Percentiles rank a stretch among this genome's conserved stretches.
These are phyloP conservation scores for Anser brachyrhynchus DNA, from an alignment of 2,113 vertebrate genomes.

Conservation along the genomic window DNA sequence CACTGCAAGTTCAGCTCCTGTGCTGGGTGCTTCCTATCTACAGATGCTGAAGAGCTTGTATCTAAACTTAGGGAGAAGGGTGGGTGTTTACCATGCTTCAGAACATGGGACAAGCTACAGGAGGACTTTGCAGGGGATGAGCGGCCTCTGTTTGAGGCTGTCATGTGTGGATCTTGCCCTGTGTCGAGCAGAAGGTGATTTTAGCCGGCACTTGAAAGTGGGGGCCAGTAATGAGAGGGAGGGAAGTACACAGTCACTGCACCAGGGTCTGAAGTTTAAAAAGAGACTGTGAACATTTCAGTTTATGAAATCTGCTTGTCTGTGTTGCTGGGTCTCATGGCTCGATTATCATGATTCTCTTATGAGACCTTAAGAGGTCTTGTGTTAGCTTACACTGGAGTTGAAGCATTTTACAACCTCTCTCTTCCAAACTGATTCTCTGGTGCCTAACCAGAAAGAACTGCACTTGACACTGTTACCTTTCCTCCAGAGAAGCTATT, in stretches of 20 bases:
- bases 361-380: neutral
- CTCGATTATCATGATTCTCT: neutral
- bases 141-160: neutral
- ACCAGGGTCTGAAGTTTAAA: neutral
- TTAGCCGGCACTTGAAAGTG: neutral
- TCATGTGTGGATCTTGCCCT: rapidly evolving
- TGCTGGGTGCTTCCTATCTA: neutral
- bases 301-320: neutral
- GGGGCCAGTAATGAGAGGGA: neutral
- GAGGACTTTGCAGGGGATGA: neutral
- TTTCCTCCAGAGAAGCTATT: neutral
- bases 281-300: neutral
- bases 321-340: neutral
- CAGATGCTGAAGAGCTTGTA: neutral
- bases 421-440: neutral
- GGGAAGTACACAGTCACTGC: neutral
- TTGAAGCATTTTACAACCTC: neutral
- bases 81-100: neutral
- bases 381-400: neutral
- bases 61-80: neutral
- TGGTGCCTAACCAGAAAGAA: neutral
- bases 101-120: neutral
- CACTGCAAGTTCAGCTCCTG: neutral
- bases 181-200: rapidly evolving
- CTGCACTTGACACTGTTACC: neutral